phyloP scores from a whole-genome alignment of 2,797 vertebrate genomes.

The Epinephelus awoara region DNA sequence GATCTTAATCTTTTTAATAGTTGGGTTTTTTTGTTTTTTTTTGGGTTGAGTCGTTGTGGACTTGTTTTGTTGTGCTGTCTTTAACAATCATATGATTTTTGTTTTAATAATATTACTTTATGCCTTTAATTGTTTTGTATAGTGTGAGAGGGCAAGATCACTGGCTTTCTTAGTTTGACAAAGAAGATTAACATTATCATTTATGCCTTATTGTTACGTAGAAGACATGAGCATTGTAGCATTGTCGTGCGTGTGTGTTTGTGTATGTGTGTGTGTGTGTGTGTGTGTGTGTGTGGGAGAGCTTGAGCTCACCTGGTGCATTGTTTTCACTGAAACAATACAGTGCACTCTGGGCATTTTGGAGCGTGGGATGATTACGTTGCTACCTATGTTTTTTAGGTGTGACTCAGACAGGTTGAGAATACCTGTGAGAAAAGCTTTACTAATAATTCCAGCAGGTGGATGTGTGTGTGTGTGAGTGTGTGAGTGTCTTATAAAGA shows the following conservation, averaged over 20 bases:
- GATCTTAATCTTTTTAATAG: conserved; percentile 67
- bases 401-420: conserved; percentile 69
- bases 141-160: conserved; percentile 85
- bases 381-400: conserved; percentile 76
- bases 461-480: conserved; percentile 64
- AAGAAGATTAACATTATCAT: conserved; percentile 85
- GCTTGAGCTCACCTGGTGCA: conserved; percentile 71
- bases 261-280: conserved; percentile 33
- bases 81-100: conserved; percentile 85
- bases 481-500: conserved; percentile 39
- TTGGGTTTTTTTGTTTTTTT: not conserved
- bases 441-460: conserved; percentile 90
- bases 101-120: conserved; percentile 71
- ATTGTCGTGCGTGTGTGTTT: conserved; percentile 59
- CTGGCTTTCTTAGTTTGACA: conserved; percentile 88
- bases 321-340: conserved; percentile 79
- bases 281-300: conserved; percentile 4
- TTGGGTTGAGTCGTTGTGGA: conserved; percentile 70
- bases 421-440: conserved; percentile 89
- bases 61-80: conserved; percentile 85
- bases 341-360: conserved; percentile 79
- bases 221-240: conserved; percentile 87
- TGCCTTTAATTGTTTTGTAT: conserved; percentile 86
- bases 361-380: conserved; percentile 63
- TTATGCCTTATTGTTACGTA: conserved; percentile 89